Conservation (phyloP, 2,797 vertebrate species). For the Bradypodion ventrale region DNA sequence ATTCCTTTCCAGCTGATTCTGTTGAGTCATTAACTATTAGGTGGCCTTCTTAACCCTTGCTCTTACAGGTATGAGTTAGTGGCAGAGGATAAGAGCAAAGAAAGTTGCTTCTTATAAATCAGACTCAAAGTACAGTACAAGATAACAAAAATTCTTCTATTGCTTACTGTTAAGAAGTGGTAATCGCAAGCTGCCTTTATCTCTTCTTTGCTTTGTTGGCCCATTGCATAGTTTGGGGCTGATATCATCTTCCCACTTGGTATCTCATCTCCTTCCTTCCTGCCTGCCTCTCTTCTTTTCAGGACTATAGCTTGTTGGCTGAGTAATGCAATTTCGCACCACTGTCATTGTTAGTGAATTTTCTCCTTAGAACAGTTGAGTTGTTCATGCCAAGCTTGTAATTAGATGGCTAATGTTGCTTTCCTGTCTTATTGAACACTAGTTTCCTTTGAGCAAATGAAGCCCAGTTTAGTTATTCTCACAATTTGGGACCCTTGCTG, state of each 20-base stretch:
- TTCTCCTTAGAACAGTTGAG: slow-evolving; percentile 22
- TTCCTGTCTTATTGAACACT: slow-evolving; percentile 57
- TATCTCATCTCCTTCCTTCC: slow-evolving; percentile 60
- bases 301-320: slow-evolving; percentile 49
- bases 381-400: slow-evolving; percentile 57
- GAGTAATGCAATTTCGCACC: slow-evolving; percentile 63
- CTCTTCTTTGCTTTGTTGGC: slow-evolving; percentile 23
- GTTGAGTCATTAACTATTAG: not conserved
- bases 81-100: not conserved
- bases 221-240: slow-evolving; percentile 11
- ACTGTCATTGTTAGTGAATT: slow-evolving; percentile 22
- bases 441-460: slow-evolving; percentile 49
- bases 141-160: not conserved
- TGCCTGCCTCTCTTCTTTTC: slow-evolving; percentile 42
- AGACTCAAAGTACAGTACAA: slow-evolving; percentile 1
- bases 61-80: not conserved
- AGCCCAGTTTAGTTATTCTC: slow-evolving; percentile 34
- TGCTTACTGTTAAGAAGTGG: slow-evolving; percentile 26
- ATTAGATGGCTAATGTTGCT: slow-evolving; percentile 41
- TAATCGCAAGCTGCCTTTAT: not conserved
- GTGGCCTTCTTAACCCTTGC: not conserved
- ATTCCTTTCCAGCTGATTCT: not conserved
- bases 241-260: slow-evolving; percentile 59
- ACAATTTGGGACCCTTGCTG: slow-evolving; percentile 42
- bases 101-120: not conserved